phyloP scores from a whole-genome alignment of 2,797 vertebrate genomes.

The Xenops minutus region DNA sequence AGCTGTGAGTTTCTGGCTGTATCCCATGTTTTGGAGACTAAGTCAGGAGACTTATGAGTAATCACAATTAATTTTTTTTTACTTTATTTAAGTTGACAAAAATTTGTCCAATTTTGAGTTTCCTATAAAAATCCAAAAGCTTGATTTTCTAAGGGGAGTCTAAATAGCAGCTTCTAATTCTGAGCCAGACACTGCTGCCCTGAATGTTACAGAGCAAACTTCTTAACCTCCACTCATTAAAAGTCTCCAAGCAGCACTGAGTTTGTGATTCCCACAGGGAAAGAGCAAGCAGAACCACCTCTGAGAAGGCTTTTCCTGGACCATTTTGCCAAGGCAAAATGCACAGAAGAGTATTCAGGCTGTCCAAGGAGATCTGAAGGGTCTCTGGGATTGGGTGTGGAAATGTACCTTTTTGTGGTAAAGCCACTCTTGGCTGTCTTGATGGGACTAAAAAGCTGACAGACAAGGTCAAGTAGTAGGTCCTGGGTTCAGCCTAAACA shows the following conservation, averaged over 20 bases:
- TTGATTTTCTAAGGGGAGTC: background rate
- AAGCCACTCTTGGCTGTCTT: background rate
- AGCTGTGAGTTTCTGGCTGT: background rate
- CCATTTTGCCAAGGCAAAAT: background rate
- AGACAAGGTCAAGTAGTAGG: background rate
- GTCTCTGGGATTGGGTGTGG: background rate
- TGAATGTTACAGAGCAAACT: background rate
- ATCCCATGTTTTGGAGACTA: background rate
- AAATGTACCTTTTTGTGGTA: background rate
- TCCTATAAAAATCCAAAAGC: background rate
- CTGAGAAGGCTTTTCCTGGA: background rate
- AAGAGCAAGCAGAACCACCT: background rate
- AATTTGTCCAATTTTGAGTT: background rate
- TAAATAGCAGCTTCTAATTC: background rate
- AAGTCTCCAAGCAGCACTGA: background rate
- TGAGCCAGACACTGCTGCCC: background rate
- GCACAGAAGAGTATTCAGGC: background rate
- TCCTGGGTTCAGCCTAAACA: background rate
- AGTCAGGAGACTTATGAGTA: background rate
- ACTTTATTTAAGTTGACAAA: background rate
- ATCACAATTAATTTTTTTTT: background rate
- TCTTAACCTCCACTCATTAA: background rate
- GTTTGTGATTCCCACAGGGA: background rate
- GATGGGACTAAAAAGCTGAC: background rate
- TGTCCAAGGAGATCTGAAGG: background rate